phyloP scores from a whole-genome alignment of 64 coral and sea anemone species.

The Montipora capricornis region DNA sequence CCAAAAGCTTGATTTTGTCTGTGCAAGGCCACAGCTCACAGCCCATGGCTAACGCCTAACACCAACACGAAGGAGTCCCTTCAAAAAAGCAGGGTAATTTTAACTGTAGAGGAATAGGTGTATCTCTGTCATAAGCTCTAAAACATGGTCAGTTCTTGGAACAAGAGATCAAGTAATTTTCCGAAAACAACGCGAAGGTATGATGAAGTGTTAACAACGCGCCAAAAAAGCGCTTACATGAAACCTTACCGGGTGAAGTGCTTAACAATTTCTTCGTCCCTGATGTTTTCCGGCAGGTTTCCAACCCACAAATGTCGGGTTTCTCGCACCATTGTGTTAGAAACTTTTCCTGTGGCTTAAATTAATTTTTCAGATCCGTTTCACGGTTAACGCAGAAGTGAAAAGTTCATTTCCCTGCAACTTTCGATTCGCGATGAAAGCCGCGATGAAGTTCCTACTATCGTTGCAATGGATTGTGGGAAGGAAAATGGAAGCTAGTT shows the following conservation, averaged over 20 bases:
- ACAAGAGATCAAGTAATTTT: neutral
- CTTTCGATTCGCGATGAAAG: neutral
- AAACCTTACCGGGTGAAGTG: conserved; percentile 84
- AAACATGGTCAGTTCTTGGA: neutral
- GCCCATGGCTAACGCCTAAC: no score
- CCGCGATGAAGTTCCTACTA: neutral
- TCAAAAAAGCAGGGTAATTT: no score
- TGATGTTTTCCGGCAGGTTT: conserved; percentile 94
- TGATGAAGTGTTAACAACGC: neutral
- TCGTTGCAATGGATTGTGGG: conserved; percentile 52
- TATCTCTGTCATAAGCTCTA: neutral
- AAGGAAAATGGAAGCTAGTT: neutral
- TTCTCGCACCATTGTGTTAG: conserved; percentile 90
- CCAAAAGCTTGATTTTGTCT: neutral
- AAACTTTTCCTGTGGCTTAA: neutral
- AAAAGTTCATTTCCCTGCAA: neutral
- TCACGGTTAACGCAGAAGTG: neutral
- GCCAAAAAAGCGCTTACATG: neutral
- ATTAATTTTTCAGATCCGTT: neutral
- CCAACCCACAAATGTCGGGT: conserved; percentile 99
- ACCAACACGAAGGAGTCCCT: neutral
- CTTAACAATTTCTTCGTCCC: conserved; percentile 94
- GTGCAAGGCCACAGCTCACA: no score
- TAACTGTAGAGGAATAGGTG: no score
- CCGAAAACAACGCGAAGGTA: neutral